Percentiles rank a stretch among this genome's conserved stretches.
Conservation (phyloP, 2,113 vertebrate species). For the Pogonocichla stellata region DNA sequence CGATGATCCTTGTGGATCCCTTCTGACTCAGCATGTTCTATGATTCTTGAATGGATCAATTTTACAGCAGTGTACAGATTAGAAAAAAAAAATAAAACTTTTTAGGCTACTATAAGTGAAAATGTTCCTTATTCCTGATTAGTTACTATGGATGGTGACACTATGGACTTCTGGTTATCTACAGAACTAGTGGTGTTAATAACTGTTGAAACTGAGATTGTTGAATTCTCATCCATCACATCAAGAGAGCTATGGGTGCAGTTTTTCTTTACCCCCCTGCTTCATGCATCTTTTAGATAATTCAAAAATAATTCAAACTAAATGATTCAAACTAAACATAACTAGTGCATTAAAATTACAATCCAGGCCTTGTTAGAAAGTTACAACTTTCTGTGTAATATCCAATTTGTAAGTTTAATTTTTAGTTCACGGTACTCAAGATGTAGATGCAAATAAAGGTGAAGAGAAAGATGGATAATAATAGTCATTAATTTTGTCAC, state of each 20-base stretch:
- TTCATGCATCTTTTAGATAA: not conserved
- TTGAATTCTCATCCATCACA: not conserved
- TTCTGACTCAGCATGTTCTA: not conserved
- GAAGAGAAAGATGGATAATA: slow-evolving; percentile 63
- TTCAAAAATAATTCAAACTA: not conserved
- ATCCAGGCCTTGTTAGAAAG: not conserved
- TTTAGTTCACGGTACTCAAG: slow-evolving; percentile 32
- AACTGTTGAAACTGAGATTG: not conserved
- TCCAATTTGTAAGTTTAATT: slow-evolving; percentile 24
- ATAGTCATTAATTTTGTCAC: slow-evolving; percentile 68
- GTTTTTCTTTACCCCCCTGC: fast-evolving
- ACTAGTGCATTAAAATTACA: not conserved
- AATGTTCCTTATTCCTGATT: not conserved
- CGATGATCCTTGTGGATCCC: fast-evolving
- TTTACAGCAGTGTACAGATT: not conserved
- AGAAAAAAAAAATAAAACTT: not conserved
- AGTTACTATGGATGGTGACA: not conserved
- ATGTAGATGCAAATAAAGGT: slow-evolving; percentile 58
- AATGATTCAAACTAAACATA: not conserved
- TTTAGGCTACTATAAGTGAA: not conserved
- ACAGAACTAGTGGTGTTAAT: not conserved
- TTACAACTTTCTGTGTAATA: not conserved
- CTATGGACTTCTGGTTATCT: not conserved
- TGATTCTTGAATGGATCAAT: not conserved
- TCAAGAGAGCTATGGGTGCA: not conserved